A percentile compares a stretch with the other conserved stretches of the same genome.
Evolutionary conservation across 2,888 invertebrate genomes (phyloP).

Genomic region (Harmothoe impar): DNA sequence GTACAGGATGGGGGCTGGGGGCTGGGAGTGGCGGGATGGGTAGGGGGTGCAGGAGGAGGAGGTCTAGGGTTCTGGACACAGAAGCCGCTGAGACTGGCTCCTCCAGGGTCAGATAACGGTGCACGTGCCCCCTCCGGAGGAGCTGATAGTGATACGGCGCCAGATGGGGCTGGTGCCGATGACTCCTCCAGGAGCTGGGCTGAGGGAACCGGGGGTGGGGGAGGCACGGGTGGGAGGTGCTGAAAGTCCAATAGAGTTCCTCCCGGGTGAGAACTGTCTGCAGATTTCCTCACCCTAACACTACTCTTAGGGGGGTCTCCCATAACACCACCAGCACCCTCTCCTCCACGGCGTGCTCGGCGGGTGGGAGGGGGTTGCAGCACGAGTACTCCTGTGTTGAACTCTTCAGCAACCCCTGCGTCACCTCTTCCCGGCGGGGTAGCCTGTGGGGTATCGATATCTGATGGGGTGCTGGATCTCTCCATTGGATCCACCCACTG

Average conservation of each 20-base stretch:
- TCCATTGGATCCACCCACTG: conserved; percentile 31
- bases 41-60: not conserved
- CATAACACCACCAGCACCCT: too few relatives aligned
- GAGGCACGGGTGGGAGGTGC: not conserved
- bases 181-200: not conserved
- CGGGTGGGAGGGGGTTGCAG: conserved; percentile 3
- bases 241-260: not conserved
- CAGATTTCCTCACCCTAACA: conserved; percentile 13
- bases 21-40: not conserved
- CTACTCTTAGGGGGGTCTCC: not conserved
- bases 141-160: conserved; percentile 14
- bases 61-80: not conserved
- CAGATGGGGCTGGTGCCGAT: conserved; percentile 5
- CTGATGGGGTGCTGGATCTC: not conserved
- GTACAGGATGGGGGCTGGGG: too few relatives aligned
- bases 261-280: not conserved
- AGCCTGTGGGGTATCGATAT: not conserved
- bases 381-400: not conserved
- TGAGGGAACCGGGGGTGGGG: not conserved
- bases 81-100: conserved; percentile 7
- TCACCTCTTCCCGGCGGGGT: not conserved
- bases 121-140: conserved; percentile 22
- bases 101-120: conserved; percentile 45
- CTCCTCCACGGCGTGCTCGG: not conserved
- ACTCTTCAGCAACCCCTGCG: not conserved